phyloP scores from a whole-genome alignment of 1,140 invertebrate genomes.

The Musca vetustissima region DNA sequence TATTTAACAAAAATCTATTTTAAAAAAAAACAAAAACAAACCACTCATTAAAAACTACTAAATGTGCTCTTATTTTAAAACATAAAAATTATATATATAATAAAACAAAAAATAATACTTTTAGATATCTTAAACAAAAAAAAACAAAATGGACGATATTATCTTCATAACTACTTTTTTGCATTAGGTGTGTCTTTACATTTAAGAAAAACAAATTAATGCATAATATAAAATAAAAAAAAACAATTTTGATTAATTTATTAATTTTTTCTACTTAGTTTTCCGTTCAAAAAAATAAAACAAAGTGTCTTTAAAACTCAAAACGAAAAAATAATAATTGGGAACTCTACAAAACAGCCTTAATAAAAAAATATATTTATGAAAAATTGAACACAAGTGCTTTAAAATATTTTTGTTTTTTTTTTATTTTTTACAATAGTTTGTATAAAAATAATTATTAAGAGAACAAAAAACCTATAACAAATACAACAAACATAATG shows the following conservation, averaged over 20 bases:
- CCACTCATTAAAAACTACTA: conserved; percentile 30
- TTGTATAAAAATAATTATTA: conserved; percentile 29
- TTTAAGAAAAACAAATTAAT: not conserved
- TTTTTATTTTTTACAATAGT: conserved; percentile 32
- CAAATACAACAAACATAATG: conserved; percentile 10
- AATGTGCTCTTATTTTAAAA: conserved; percentile 19
- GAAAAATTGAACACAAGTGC: not conserved
- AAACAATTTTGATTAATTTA: not conserved
- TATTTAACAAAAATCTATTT: conserved; percentile 24
- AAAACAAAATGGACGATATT: not conserved
- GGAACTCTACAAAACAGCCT: conserved; percentile 2
- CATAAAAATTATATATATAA: not conserved
- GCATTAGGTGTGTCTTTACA: conserved; percentile 5
- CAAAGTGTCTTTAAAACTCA: conserved; percentile 7
- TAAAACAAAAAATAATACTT: no score
- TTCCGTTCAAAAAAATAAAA: not conserved
- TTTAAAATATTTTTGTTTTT: conserved; percentile 27
- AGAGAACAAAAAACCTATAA: conserved; percentile 17
- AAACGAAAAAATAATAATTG: not conserved
- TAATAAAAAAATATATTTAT: not conserved
- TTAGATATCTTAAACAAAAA: no score
- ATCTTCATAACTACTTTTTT: not conserved
- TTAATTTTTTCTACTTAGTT: not conserved
- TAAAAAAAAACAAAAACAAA: conserved; percentile 31
- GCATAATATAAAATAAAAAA: no score